A percentile compares a stretch with the other conserved stretches of the same genome.
These are phyloP conservation scores for Hipposideros armiger DNA, from an alignment of 2,113 vertebrate genomes.

Conservation along the genomic window DNA sequence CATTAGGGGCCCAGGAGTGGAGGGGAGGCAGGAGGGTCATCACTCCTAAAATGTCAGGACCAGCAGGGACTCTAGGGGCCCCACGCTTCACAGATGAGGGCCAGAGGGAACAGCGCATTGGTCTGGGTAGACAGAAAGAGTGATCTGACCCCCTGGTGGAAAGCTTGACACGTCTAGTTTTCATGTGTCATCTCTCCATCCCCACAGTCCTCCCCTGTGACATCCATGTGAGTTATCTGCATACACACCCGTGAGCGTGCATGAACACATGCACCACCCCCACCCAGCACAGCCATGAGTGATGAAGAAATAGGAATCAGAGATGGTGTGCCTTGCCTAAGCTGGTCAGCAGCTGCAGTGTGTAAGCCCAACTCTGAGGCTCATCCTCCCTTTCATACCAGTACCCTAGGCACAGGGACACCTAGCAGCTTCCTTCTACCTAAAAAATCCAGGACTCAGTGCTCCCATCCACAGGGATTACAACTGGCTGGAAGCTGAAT, in stretches of 20 bases:
- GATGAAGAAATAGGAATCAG: background rate
- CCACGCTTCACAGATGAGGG: background rate
- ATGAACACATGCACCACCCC: too few relatives aligned
- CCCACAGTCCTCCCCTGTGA: background rate
- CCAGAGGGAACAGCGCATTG: background rate
- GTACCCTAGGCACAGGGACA: background rate
- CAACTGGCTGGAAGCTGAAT: background rate
- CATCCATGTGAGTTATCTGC: background rate
- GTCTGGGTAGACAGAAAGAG: background rate
- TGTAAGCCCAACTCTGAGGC: background rate
- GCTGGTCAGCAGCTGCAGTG: rapidly evolving
- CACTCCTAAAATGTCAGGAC: background rate
- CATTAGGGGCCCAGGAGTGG: background rate
- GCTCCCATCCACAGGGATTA: background rate
- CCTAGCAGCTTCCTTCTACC: background rate
- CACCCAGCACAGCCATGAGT: background rate
- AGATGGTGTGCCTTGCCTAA: rapidly evolving
- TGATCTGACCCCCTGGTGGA: background rate
- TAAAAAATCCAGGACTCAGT: background rate
- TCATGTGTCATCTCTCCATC: background rate
- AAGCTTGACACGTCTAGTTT: background rate
- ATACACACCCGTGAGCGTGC: background rate
- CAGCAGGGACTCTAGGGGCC: background rate
- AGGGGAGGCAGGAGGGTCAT: background rate
- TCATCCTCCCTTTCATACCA: background rate